These are phyloP conservation scores for Nansenia antarctica DNA, from an alignment of 2,113 vertebrate genomes.

Conservation along the genomic window DNA sequence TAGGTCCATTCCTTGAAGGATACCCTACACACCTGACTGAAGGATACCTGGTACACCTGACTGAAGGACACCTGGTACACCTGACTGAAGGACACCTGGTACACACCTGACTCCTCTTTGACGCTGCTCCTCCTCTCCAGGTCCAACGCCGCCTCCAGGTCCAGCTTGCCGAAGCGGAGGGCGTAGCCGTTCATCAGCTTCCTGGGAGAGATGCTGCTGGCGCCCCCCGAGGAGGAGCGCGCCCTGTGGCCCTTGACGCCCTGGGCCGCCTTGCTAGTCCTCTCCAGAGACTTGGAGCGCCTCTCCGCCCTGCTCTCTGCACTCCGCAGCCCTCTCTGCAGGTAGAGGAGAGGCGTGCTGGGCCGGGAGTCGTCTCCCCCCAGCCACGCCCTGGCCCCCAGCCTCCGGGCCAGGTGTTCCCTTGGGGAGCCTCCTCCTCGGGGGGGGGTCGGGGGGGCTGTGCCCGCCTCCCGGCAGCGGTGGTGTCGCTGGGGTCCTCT, in stretches of 20 bases:
- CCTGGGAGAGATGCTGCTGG: conserved; percentile 55
- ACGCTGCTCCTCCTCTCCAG: conserved; percentile 60
- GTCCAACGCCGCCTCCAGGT: conserved; percentile 63
- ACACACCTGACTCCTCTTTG: conserved; percentile 77
- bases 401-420: conserved; percentile 56
- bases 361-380: conserved; percentile 55
- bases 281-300: conserved; percentile 79
- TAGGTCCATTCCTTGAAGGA: no score
- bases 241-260: conserved; percentile 70
- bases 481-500: not conserved
- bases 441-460: conserved; percentile 48
- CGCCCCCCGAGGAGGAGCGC: conserved; percentile 68
- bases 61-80: no score
- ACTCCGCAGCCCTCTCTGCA: conserved; percentile 54
- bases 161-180: conserved; percentile 69
- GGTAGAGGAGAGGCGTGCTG: conserved; percentile 58
- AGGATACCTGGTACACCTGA: no score
- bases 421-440: conserved; percentile 31
- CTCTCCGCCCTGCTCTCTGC: conserved; percentile 61
- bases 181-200: conserved; percentile 75
- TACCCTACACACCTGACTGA: no score
- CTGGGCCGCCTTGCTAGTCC: conserved; percentile 67
- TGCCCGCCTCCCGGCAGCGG: conserved; percentile 39
- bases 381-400: conserved; percentile 57
- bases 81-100: no score